A percentile compares a stretch with the other conserved stretches of the same genome.
phyloP scores from a whole-genome alignment of 2,888 invertebrate genomes.

The Psylliodes chrysocephalus region DNA sequence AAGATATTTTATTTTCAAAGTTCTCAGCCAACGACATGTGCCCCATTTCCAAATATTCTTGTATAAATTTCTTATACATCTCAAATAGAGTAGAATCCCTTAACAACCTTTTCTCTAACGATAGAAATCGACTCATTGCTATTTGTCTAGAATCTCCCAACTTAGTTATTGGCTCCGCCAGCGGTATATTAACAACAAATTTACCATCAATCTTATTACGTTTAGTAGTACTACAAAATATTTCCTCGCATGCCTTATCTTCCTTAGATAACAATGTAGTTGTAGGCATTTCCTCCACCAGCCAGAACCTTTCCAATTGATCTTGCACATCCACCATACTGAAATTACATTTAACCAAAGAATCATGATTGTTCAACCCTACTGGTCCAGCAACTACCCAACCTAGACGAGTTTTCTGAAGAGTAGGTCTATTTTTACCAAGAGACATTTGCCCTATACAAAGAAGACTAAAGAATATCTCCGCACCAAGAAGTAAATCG shows the following conservation, averaged over 20 bases:
- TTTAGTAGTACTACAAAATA: not conserved
- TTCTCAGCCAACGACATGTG: too few species aligned
- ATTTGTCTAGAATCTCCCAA: not conserved
- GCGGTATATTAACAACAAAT: not conserved
- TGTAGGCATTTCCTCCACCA: not conserved
- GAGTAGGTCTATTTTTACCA: not conserved
- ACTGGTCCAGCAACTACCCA: not conserved
- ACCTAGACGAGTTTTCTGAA: not conserved
- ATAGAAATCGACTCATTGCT: not conserved
- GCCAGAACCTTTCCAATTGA: not conserved
- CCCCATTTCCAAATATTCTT: too few species aligned
- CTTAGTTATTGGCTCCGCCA: not conserved
- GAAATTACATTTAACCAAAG: not conserved
- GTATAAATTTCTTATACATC: not conserved
- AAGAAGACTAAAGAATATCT: not conserved
- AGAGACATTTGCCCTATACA: not conserved
- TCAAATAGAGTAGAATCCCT: not conserved
- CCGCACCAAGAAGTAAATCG: slow-evolving; percentile 8
- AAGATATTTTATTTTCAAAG: not conserved
- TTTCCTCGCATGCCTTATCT: not conserved
- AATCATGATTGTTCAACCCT: not conserved
- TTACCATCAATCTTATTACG: not conserved
- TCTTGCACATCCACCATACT: not conserved
- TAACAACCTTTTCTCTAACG: not conserved
- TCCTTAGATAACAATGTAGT: not conserved